These are phyloP conservation scores for Onychomys leucogaster DNA, from an alignment of 2,797 vertebrate species.

Conservation along the genomic window DNA sequence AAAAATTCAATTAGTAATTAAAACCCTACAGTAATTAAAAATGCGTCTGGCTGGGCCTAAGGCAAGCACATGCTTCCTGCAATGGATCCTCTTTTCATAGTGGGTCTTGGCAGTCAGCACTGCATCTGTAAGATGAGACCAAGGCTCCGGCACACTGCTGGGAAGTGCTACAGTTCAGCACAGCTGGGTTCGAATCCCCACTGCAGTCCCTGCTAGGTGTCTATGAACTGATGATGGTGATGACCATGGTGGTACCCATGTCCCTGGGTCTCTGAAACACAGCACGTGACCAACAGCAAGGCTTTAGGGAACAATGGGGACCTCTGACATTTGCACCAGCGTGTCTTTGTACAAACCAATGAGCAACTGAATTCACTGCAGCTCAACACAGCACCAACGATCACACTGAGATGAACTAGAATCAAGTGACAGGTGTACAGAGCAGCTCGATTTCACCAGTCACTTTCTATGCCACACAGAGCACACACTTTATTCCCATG, in stretches of 20 bases:
- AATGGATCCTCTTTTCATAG: background rate
- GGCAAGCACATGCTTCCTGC: background rate
- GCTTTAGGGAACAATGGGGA: background rate
- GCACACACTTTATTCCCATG: background rate
- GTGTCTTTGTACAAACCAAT: background rate
- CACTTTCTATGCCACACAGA: background rate
- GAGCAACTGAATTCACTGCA: background rate
- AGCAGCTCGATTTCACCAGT: background rate
- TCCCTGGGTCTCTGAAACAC: background rate
- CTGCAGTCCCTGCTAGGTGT: background rate
- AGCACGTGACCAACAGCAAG: background rate
- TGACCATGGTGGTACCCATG: fast-evolving
- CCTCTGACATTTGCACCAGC: background rate
- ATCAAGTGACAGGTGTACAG: background rate
- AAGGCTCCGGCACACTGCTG: background rate
- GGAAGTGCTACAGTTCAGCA: background rate
- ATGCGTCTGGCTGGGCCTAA: background rate
- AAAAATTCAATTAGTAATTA: slow-evolving; percentile 68
- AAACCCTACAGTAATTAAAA: slow-evolving; percentile 50
- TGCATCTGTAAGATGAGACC: background rate
- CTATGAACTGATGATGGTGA: background rate
- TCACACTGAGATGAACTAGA: background rate
- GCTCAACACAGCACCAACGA: background rate
- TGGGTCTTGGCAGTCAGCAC: background rate
- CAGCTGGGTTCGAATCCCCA: background rate